These are phyloP conservation scores for Rhamphomyia laevipes DNA, from an alignment of 2,888 invertebrate genomes.

Conservation along the genomic window DNA sequence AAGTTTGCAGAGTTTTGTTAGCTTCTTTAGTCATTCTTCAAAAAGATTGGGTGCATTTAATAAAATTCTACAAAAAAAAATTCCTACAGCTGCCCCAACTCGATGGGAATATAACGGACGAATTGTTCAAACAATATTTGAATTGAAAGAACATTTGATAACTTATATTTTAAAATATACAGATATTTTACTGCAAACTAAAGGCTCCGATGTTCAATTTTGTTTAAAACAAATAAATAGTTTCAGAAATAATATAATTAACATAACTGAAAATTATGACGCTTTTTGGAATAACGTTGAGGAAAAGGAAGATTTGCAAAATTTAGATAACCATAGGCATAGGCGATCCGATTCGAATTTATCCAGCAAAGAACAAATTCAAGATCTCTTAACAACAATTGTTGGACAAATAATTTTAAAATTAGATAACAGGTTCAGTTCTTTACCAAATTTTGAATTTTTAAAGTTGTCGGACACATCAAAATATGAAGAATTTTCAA, in stretches of 20 bases:
- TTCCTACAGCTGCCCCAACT: conserved; percentile 13
- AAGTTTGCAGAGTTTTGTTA: no score
- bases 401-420: neutral
- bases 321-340: no score
- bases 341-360: no score
- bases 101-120: conserved; percentile 15
- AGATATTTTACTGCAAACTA: conserved; percentile 1
- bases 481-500: no score
- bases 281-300: no score
- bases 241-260: no score
- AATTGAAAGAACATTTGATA: conserved; percentile 1
- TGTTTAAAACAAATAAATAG: no score
- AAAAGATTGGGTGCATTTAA: conserved; percentile 14
- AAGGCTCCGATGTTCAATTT: no score
- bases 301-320: no score
- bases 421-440: neutral
- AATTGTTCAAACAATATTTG: conserved; percentile 12
- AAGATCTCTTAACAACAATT: neutral
- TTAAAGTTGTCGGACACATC: neutral
- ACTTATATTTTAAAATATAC: neutral
- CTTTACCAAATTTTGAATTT: neutral
- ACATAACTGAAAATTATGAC: no score
- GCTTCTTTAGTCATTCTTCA: no score
- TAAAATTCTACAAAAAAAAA: conserved; percentile 10
- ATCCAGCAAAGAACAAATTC: no score